phyloP scores from a whole-genome alignment of 2,888 invertebrate genomes.

The Lepidonotus clava region DNA sequence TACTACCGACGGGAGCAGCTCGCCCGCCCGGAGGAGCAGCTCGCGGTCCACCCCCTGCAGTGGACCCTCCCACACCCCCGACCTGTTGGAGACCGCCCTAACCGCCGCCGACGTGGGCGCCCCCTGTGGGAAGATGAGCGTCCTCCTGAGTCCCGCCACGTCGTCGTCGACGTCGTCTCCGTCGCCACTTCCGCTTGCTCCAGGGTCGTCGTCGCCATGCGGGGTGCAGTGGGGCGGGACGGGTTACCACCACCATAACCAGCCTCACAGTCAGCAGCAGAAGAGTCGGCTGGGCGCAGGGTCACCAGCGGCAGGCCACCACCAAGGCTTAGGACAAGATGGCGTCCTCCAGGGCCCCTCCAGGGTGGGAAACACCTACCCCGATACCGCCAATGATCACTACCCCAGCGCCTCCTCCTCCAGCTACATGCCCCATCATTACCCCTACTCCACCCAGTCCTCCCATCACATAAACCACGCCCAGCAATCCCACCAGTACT shows the following conservation, averaged over 20 bases:
- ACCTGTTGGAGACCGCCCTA: background rate
- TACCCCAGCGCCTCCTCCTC: background rate
- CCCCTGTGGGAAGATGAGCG: background rate
- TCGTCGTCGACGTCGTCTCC: too few species aligned
- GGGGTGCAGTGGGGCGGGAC: slow-evolving; percentile 2
- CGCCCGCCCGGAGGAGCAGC: background rate
- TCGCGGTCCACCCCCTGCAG: slow-evolving; percentile 25
- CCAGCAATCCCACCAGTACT: too few species aligned
- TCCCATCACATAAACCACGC: too few species aligned
- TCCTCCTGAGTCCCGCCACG: background rate
- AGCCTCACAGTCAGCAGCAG: too few species aligned
- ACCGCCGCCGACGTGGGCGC: background rate
- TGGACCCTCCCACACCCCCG: background rate
- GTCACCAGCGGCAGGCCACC: background rate
- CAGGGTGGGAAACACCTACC: too few species aligned
- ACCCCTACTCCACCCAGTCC: background rate
- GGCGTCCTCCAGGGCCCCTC: too few species aligned
- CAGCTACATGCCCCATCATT: background rate
- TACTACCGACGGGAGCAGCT: background rate
- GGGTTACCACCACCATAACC: too few species aligned
- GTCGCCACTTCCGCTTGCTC: too few species aligned
- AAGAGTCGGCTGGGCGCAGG: background rate
- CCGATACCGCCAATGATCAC: background rate
- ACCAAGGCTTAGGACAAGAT: too few species aligned
- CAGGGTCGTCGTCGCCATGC: too few species aligned